Percentiles rank a stretch among this genome's conserved stretches.
These are phyloP conservation scores for Trinorchestia longiramus DNA, from an alignment of 1,140 invertebrate genomes.

Conservation along the genomic window DNA sequence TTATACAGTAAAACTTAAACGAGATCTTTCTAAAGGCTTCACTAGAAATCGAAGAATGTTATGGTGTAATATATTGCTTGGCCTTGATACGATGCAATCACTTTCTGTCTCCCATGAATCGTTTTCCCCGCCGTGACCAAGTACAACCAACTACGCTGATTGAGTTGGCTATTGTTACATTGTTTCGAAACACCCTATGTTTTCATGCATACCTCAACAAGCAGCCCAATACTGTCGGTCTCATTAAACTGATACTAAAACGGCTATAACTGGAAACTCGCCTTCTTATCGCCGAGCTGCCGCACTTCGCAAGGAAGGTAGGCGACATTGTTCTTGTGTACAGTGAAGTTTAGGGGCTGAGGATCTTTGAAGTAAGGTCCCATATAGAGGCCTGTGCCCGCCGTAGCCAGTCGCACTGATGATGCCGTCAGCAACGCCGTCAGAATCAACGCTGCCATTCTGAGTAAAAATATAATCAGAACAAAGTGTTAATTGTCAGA, in stretches of 20 bases:
- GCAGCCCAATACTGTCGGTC: neutral
- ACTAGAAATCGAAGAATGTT: no score
- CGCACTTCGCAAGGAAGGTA: constrained; percentile 62
- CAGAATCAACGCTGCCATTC: neutral
- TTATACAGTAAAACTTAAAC: no score
- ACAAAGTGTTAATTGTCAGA: no score
- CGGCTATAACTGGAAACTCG: constrained; percentile 18
- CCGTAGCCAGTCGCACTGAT: neutral
- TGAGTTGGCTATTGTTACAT: neutral
- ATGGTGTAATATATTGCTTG: neutral
- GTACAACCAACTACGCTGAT: neutral
- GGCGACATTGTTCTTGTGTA: constrained; percentile 61
- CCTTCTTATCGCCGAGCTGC: constrained; percentile 64
- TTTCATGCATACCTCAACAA: neutral
- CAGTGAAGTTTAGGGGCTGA: constrained; percentile 63
- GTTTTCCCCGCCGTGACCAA: neutral
- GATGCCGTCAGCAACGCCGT: constrained; percentile 2
- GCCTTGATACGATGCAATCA: neutral
- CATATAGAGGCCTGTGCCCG: constrained; percentile 65
- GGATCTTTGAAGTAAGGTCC: constrained; percentile 62
- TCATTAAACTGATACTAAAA: neutral
- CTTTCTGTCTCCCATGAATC: neutral
- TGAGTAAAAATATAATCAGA: neutral
- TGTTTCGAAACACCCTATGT: neutral
- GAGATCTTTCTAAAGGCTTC: no score